Evolutionary conservation across 2,797 vertebrate species (phyloP).

Genomic region (Okamejei kenojei): DNA sequence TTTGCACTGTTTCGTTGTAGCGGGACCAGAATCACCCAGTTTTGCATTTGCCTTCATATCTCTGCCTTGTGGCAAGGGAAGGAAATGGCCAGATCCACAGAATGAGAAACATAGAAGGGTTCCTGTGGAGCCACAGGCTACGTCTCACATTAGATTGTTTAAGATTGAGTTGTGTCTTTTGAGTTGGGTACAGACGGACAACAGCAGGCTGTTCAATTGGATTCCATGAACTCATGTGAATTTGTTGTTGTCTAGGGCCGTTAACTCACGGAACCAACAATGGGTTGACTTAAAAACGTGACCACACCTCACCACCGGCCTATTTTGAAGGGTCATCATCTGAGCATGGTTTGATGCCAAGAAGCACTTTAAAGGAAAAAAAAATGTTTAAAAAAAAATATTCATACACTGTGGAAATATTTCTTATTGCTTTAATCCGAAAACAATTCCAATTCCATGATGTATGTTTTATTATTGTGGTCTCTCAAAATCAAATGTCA

Average conservation of each 20-base stretch:
- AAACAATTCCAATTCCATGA: conserved; percentile 43
- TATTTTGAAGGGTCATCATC: conserved; percentile 20
- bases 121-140: background rate
- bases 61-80: background rate
- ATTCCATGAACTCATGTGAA: background rate
- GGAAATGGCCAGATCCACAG: background rate
- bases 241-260: background rate
- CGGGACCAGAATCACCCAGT: background rate
- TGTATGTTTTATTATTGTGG: background rate
- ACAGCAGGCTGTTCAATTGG: background rate
- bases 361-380: conserved; percentile 45
- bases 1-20: background rate
- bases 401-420: conserved; percentile 39
- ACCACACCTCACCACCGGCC: background rate
- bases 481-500: background rate
- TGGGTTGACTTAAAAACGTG: background rate
- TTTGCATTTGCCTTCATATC: background rate
- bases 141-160: background rate
- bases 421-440: conserved; percentile 40
- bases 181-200: background rate
- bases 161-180: background rate
- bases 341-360: conserved; percentile 36
- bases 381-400: background rate
- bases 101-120: background rate
- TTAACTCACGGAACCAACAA: background rate